Percentiles rank a stretch among this genome's conserved stretches.
phyloP scores from a whole-genome alignment of 2,797 vertebrate species.

The Micromesistius poutassou region DNA sequence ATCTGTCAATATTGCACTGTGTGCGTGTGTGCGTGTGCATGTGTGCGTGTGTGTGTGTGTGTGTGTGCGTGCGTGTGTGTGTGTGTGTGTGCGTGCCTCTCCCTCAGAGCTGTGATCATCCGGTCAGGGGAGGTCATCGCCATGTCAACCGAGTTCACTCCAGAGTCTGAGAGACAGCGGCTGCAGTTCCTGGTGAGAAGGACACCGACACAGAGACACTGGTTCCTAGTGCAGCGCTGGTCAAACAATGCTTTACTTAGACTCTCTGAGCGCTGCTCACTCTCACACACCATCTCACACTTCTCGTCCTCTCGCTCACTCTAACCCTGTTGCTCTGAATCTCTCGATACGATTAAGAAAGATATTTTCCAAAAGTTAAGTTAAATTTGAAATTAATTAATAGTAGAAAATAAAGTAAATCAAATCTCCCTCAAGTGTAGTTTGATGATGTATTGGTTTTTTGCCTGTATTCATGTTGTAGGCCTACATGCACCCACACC shows the following conservation, averaged over 20 bases:
- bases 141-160: slow-evolving; percentile 97
- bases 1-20: too few relatives aligned
- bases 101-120: slow-evolving; percentile 88
- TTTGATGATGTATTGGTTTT: slow-evolving; percentile 49
- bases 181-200: slow-evolving; percentile 92
- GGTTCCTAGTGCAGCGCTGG: too few relatives aligned
- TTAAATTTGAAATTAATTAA: too few relatives aligned
- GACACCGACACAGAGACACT: not conserved
- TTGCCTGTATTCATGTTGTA: slow-evolving; percentile 49
- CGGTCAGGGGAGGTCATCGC: slow-evolving; percentile 88
- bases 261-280: not conserved
- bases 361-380: too few relatives aligned
- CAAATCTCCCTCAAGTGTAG: slow-evolving; percentile 41
- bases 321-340: too few relatives aligned
- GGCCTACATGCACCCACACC: slow-evolving; percentile 96
- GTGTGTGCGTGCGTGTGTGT: not conserved
- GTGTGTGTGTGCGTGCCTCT: slow-evolving; percentile 1
- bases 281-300: too few relatives aligned
- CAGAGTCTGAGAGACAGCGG: slow-evolving; percentile 92
- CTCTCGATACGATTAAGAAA: too few relatives aligned
- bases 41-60: slow-evolving; percentile 3
- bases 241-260: slow-evolving; percentile 13
- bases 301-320: too few relatives aligned
- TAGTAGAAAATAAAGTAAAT: slow-evolving; percentile 15
- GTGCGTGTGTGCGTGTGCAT: not conserved